Evolutionary conservation across 2,113 vertebrate species (phyloP), one percentile per base, ranked within the genome.

Genomic region (Seriola dumerili): DNA sequence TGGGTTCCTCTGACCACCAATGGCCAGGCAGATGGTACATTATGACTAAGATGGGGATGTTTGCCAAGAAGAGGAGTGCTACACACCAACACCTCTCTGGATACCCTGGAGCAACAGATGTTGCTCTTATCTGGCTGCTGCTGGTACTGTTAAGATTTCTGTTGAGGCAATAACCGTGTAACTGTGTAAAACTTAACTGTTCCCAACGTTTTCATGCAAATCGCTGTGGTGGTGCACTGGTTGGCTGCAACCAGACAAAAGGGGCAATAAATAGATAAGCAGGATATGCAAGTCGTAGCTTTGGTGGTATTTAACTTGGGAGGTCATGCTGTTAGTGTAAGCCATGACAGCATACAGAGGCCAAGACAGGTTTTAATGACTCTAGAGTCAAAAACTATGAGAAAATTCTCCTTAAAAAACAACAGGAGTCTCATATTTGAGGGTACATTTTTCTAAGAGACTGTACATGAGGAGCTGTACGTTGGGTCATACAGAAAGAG

Each of bases 181-280:
- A 72, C 81, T 57, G 78, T 80, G 55, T 76, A 77, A 69, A 81
- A 83, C 84, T 12, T 82, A 93, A 90, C 87, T 58, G 59, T 38
- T 72, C 23, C 19, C 38, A 87, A 87, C 40, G 44, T 86, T 89
- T 86, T 74, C 86, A 90, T 91, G 91, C 86, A 91, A 89, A 92
- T 89, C 11, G 61, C 44, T 59, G 54, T 29, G 25, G 65, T 59
- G 70, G 29, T 10, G 48, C 52, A 78, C 66, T 78, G 81, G 79
- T 82, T 85, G 86, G 72, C 25, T 85, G 80, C 64, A 77, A 89
- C 57, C 68, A 73, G 29, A 89, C 80, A 83, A 78, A 80, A 16
- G 29, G 32, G 67, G 19, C 63, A 85, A 78, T 69, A 52, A 66
- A 85, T 17, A 85, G 83, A 88, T 77, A 69, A 83, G 78, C 67